These are phyloP conservation scores for Chrysodeixis includens DNA, from an alignment of 2,888 invertebrate genomes.

Conservation along the genomic window DNA sequence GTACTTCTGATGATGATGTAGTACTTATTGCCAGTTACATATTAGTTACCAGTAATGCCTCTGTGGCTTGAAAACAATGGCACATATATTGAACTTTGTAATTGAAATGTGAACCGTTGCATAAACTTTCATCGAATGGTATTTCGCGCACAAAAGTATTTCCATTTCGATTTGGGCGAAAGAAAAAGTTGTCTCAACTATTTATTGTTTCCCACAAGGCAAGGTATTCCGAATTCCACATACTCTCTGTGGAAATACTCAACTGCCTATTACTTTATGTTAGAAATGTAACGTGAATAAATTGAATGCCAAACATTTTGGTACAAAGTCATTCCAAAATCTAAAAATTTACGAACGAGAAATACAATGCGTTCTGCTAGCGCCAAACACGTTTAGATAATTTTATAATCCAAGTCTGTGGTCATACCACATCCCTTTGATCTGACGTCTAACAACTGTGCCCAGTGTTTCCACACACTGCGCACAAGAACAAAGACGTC, in stretches of 20 bases:
- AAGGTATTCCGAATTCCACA: not conserved
- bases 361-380: not conserved
- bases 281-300: not conserved
- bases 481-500: conserved; percentile 26
- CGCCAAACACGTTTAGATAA: not conserved
- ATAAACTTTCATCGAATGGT: conserved; percentile 32
- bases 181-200: conserved; percentile 37
- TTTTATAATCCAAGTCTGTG: not conserved
- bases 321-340: not conserved
- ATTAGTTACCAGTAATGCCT: too few relatives aligned
- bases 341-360: not conserved
- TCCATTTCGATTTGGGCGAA: conserved; percentile 26
- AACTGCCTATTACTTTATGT: conserved; percentile 8
- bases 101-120: too few relatives aligned
- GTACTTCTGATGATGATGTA: conserved; percentile 20
- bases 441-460: not conserved
- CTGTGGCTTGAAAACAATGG: too few relatives aligned
- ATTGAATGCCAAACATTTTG: not conserved
- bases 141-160: conserved; percentile 38
- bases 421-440: not conserved
- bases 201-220: conserved; percentile 28
- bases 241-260: not conserved
- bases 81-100: too few relatives aligned
- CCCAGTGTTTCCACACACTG: not conserved
- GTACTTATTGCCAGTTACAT: too few relatives aligned